A percentile compares a stretch with the other conserved stretches of the same genome.
Conservation (phyloP, 2,888 invertebrate genomes). For the Philopedon plagiatum region DNA sequence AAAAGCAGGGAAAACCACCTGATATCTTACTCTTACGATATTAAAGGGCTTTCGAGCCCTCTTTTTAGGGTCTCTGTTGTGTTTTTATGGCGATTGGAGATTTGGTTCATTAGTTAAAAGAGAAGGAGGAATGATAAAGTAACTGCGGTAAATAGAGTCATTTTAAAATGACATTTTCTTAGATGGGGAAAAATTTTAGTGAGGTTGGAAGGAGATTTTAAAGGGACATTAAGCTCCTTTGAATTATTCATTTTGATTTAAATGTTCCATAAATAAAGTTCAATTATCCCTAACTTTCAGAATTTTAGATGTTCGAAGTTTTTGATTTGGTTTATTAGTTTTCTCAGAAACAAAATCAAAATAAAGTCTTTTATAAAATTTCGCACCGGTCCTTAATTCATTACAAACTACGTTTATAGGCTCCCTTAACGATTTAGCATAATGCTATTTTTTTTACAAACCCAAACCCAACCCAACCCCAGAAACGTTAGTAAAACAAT, state of each 20-base stretch:
- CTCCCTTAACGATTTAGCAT: too few species aligned
- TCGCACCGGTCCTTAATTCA: too few species aligned
- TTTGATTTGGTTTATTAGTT: too few species aligned
- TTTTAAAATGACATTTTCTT: constrained; percentile 33
- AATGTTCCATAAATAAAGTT: too few species aligned
- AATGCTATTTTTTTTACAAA: too few species aligned
- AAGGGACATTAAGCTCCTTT: neutral
- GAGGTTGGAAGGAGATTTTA: neutral
- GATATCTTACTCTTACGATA: constrained; percentile 55
- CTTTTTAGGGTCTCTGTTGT: constrained; percentile 27
- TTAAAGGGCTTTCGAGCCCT: constrained; percentile 41
- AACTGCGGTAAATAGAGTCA: constrained; percentile 33
- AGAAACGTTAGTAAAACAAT: too few species aligned
- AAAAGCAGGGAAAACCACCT: constrained; percentile 55
- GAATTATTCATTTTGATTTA: neutral
- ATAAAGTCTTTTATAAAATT: too few species aligned
- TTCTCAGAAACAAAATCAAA: too few species aligned
- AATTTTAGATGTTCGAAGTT: too few species aligned
- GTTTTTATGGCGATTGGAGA: constrained; percentile 49
- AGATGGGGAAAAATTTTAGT: constrained; percentile 21
- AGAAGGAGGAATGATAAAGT: constrained; percentile 31
- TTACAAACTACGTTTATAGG: too few species aligned
- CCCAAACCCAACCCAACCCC: too few species aligned
- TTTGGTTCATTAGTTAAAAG: constrained; percentile 49
- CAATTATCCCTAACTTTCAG: too few species aligned